Percentiles rank a stretch among this genome's conserved stretches.
Conservation (phyloP, 2,888 invertebrate genomes). For the Leptinotarsa peninsularis region DNA sequence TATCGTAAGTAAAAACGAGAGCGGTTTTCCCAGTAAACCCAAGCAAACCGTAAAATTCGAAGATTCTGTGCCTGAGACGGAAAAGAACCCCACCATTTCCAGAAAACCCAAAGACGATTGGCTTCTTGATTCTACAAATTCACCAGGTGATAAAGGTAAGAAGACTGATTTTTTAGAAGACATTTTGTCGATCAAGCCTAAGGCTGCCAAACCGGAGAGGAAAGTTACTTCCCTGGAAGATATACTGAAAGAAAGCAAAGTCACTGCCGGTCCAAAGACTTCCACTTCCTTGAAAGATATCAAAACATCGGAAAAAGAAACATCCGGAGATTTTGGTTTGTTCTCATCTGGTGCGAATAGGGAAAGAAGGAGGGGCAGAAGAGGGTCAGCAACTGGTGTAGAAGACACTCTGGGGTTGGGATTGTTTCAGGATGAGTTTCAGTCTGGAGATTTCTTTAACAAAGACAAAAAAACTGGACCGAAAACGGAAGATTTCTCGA, state of each 20-base stretch:
- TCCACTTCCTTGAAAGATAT: slow-evolving; percentile 35
- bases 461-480: slow-evolving; percentile 37
- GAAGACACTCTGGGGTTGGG: slow-evolving; percentile 73
- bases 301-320: slow-evolving; percentile 29
- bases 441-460: slow-evolving; percentile 39
- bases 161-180: slow-evolving; percentile 60
- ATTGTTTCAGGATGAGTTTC: slow-evolving; percentile 56
- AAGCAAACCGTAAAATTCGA: slow-evolving; percentile 41
- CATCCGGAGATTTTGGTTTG: slow-evolving; percentile 32
- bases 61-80: slow-evolving; percentile 35
- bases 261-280: slow-evolving; percentile 24
- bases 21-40: slow-evolving; percentile 24
- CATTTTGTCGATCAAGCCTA: slow-evolving; percentile 54
- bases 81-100: slow-evolving; percentile 22
- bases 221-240: slow-evolving; percentile 59
- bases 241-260: slow-evolving; percentile 58
- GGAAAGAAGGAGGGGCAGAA: slow-evolving; percentile 54
- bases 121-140: slow-evolving; percentile 53
- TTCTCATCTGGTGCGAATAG: slow-evolving; percentile 7
- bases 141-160: slow-evolving; percentile 48
- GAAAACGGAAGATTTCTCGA: slow-evolving; percentile 24
- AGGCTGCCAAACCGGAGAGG: slow-evolving; percentile 49
- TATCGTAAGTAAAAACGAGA: slow-evolving; percentile 22
- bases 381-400: slow-evolving; percentile 59
- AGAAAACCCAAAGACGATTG: slow-evolving; percentile 54